A percentile compares a stretch with the other conserved stretches of the same genome.
Conservation (phyloP, 2,113 vertebrate genomes). For the Spheniscus mendiculus region DNA sequence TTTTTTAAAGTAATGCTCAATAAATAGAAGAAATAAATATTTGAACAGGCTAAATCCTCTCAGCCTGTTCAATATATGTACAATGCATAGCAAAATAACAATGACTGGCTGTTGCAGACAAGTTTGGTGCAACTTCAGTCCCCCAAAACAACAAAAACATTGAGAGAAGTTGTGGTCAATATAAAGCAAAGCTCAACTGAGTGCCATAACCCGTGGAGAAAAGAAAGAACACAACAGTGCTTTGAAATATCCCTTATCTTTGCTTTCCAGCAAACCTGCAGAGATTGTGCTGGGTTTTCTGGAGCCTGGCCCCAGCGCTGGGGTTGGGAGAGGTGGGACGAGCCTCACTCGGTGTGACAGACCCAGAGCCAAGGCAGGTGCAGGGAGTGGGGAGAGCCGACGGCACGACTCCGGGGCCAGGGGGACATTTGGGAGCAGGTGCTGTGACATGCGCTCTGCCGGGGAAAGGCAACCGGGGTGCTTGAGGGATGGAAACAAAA, state of each 20-base stretch:
- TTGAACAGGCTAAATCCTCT: slow-evolving; percentile 67
- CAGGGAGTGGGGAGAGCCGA: background rate
- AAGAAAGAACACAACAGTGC: background rate
- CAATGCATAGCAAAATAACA: slow-evolving; percentile 80
- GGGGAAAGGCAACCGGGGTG: background rate
- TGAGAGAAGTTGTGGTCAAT: background rate
- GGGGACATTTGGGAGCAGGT: background rate
- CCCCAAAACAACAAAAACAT: background rate
- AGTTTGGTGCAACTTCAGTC: slow-evolving; percentile 24
- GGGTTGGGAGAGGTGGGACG: background rate
- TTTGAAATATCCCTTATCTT: background rate
- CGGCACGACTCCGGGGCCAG: background rate
- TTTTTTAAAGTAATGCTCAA: slow-evolving; percentile 62
- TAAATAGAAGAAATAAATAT: slow-evolving; percentile 86
- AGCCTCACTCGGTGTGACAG: background rate
- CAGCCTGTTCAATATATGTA: slow-evolving; percentile 71
- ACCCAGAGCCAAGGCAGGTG: background rate
- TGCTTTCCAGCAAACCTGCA: background rate
- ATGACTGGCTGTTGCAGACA: slow-evolving; percentile 41
- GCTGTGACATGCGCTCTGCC: fast-evolving
- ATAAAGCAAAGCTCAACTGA: background rate
- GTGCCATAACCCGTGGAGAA: background rate
- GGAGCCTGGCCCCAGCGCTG: background rate
- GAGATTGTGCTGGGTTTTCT: background rate
- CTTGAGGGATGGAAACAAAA: background rate